Base-by-base conservation (phyloP, 2,888 invertebrate species). In the Corbicula japonica region DNA sequence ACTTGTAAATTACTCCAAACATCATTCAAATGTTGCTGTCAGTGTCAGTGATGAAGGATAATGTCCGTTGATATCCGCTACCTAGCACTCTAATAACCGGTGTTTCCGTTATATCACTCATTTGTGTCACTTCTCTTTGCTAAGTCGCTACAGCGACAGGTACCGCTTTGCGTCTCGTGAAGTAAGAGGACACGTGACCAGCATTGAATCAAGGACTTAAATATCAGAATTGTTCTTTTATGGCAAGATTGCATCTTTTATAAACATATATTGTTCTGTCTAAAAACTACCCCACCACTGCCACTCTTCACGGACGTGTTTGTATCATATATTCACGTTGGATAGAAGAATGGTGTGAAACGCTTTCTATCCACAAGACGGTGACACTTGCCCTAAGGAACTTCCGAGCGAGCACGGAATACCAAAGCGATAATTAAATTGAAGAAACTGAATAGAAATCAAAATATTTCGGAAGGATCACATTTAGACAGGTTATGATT, bases 101-200 rank as follows among this genome's bases (percentile, higher is more conserved):
- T 52, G 48, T 60, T 41, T 50, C 78, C 78, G 78, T 79, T 79
- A 79, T 74, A 79, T 63, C 78, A 79, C 48, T 52, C 52, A 50
- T 30, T 35, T 32, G 58, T 52, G 62, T 65, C 65, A 79, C 54
- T 54, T n/a, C n/a, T n/a, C n/a, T n/a, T n/a, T n/a, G n/a, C n/a
- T n/a, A n/a, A n/a, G n/a, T n/a, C n/a, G n/a, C n/a, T n/a, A n/a
- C n/a, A n/a, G n/a, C n/a, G n/a, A n/a, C n/a, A n/a, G n/a, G n/a
- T n/a, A n/a, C n/a, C n/a, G n/a, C n/a, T n/a, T n/a, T n/a, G n/a
- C n/a, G n/a, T n/a, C n/a, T n/a, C n/a, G n/a, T n/a, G n/a, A n/a
- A n/a, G n/a, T n/a, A n/a, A n/a, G n/a, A n/a, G n/a, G n/a, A n/a
- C n/a, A n/a, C n/a, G n/a, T n/a, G n/a, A n/a, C n/a, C n/a, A n/a